phyloP scores from a whole-genome alignment of 2,888 invertebrate species.

The Thereva unica region DNA sequence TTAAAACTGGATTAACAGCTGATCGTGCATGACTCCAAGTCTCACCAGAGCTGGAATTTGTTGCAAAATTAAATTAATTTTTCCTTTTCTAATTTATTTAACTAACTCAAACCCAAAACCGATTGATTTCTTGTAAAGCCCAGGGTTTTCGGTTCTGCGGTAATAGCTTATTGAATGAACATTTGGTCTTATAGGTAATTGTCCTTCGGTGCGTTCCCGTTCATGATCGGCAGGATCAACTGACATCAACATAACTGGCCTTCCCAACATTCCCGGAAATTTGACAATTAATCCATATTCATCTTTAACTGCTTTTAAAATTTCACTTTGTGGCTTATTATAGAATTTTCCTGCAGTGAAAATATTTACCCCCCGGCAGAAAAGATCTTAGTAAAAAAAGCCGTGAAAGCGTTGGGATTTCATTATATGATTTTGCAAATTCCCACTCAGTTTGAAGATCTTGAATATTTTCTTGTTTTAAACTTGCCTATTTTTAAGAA shows the following conservation, averaged over 20 bases:
- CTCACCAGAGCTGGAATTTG: slow-evolving; percentile 51
- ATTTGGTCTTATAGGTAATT: slow-evolving; percentile 57
- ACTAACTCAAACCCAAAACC: neutral
- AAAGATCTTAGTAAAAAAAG: slow-evolving; percentile 46
- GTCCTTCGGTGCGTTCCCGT: slow-evolving; percentile 57
- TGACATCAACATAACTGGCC: slow-evolving; percentile 55
- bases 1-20: slow-evolving; percentile 67
- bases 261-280: slow-evolving; percentile 55
- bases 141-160: slow-evolving; percentile 45
- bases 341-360: slow-evolving; percentile 46
- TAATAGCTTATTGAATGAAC: slow-evolving; percentile 56
- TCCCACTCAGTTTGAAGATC: too few relatives aligned
- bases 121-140: neutral
- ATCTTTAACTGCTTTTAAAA: slow-evolving; percentile 47
- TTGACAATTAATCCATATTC: slow-evolving; percentile 58
- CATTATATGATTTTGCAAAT: slow-evolving; percentile 5
- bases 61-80: neutral
- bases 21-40: slow-evolving; percentile 69
- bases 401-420: slow-evolving; percentile 50
- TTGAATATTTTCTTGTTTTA: too few relatives aligned
- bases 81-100: neutral
- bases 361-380: slow-evolving; percentile 49
- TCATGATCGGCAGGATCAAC: slow-evolving; percentile 62
- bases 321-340: slow-evolving; percentile 48
- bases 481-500: too few relatives aligned